Evolutionary conservation across 2,113 vertebrate species (phyloP), one percentile per base, ranked within the genome.

Genomic region (Pedionomus torquatus): DNA sequence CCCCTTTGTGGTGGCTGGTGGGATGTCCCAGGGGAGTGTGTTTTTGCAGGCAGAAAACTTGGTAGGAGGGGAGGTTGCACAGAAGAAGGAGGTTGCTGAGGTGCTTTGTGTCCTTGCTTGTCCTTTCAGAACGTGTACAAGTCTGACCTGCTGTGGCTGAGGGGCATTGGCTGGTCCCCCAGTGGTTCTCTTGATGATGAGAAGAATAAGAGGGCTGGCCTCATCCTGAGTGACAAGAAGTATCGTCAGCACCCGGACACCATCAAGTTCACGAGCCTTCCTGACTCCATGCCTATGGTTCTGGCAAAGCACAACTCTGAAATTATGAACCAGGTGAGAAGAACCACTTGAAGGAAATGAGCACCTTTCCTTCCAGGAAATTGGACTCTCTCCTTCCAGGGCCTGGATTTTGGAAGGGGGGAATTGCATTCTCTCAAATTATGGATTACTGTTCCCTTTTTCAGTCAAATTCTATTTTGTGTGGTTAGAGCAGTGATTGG

Each of bases 231-330:
- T 90, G 99, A 99, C 48, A 96, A 97, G 12, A 85, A 95, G 31
- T 99, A 99, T 46, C 98, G 98, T 12, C 98, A 99, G 41, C 98
- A 98, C 52, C 98, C 98, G 15, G 98, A 98, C 96, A 98, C 97
- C 70, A 95, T 98, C 71, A 98, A 96, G 57, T 99, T 98, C 91
- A 98, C 98, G 2, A 98, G 97, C 80, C 88, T 98, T 43, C 97
- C 98, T 57, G 97, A 99, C 93, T 98, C 98, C 0, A 97, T 99
- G 49, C 98, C 98, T 10, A 96, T 99, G 97, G 97, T 97, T 52
- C 93, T 99, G 96, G 99, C 99, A 51, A 99, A 99, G 95, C 97
- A 98, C 72, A 99, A 99, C 96, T 98, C 98, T 23, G 46, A 97
- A 8, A 98, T 97, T 23, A 98, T 98, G 97, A 93, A 99, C 90